Base-by-base conservation (phyloP, 2,888 invertebrate genomes). In the Apoda limacodes region DNA sequence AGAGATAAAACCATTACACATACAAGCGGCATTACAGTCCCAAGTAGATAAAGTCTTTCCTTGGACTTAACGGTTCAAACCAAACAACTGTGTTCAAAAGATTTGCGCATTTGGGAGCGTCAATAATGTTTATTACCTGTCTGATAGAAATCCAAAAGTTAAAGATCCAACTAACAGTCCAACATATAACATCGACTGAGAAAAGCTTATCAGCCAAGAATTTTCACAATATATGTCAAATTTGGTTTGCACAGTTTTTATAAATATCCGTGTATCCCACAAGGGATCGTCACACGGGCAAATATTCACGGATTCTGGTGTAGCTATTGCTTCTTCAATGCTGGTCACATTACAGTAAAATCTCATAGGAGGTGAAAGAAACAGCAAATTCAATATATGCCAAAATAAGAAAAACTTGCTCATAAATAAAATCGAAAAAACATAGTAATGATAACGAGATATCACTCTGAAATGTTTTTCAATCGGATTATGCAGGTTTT, bases 301-400 rank as follows among this genome's bases (percentile, higher is more conserved):
- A 0, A 19, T 11, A 30, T 54, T 51, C 28, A 33, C 50, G 4
- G 43, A 35, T 3, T 33, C 50, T 3, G 44, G 34, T 3, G 30
- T 22, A 24, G 39, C 37, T 4, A 23, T 28, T 6, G 20, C 13
- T 5, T 32, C 25, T 25, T 17, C 6, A 1, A n/a, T 14, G 13
- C 13, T 21, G 1, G 35, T 37, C 12, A 20, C 34, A 22, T 37
- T 37, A 32, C 74, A 75, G 10, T 39, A 39, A 22, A 46, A 72
- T 3, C 55, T 45, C 50, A 71, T 62, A 0, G 67, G 67, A 4
- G 72, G 75, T 1, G 67, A 54, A 0, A 72, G 32, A 19, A 74
- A 71, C 34, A 75, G 49, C 4, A 72, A 29, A 35, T 55, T 68
- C 1, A 74, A 35, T 0, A 70, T 43, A 32, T 74, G 74, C 74